Base-by-base conservation (phyloP, 2,113 vertebrate genomes). In the Macquaria australasica region DNA sequence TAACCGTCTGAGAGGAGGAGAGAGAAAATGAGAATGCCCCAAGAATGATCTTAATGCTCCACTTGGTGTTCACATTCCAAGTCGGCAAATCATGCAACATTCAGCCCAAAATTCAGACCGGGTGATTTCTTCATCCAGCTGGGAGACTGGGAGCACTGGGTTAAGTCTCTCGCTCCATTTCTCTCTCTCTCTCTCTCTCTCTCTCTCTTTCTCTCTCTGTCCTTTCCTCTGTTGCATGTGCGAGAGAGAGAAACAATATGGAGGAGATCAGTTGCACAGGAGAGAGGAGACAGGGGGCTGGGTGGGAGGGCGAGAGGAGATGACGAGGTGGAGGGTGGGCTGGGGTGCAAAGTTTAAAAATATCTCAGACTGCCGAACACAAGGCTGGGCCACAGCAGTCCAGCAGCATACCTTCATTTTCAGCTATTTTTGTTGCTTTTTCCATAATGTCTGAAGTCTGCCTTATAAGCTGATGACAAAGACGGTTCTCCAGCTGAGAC, bases 401-500 rank as follows among this genome's bases (percentile, higher is more conserved):
- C 82, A 75, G 78, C 79, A 59, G 86, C 91, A 93, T 93, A 91
- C 87, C 92, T 90, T 92, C 76, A 83, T 79, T 91, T 94, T 94
- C 78, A 75, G 88, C 92, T 93, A 94, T 95, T 95, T 94, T 71
- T 86, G 92, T 83, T 81, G 88, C 85, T 95, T 95, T 94, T 94
- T 91, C 92, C 94, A 94, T 92, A 93, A 92, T 93, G 87, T 89
- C 91, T 78, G 31, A 63, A 87, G 91, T 91, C 91, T 93, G 90
- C 93, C 93, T 95, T 95, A 95, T 92, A 95, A 95, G 94, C 93
- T 89, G 88, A 95, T 89, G 89, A 91, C 90, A 90, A 91, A 83
- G 60, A 80, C 37, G 28, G 53, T 66, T 86, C 72, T 86, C 60
- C 39, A 62, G 83, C 85, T 63, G 77, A 90, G 72, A 91, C 81